A percentile compares a stretch with the other conserved stretches of the same genome.
Conservation (phyloP, 2,113 vertebrate genomes). For the Lycaon pictus region DNA sequence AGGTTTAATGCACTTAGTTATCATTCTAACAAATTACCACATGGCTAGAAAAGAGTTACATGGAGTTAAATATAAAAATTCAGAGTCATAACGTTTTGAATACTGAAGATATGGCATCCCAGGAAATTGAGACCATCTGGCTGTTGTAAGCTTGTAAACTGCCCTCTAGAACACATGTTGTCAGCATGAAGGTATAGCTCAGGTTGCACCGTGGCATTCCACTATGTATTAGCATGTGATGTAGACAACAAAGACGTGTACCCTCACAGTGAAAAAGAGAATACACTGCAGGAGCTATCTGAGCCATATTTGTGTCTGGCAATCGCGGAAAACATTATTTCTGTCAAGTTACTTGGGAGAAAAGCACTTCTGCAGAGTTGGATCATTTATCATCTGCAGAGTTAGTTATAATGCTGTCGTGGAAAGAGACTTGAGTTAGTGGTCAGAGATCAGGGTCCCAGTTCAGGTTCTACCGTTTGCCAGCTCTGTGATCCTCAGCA, state of each 20-base stretch:
- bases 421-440: neutral
- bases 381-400: neutral
- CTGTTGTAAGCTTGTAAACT: neutral
- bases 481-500: neutral
- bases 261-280: neutral
- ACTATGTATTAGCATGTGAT: neutral
- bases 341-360: slow-evolving; percentile 17
- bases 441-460: neutral
- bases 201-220: neutral
- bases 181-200: neutral
- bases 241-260: neutral
- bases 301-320: neutral
- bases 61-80: slow-evolving; percentile 10
- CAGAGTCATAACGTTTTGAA: neutral
- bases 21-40: neutral
- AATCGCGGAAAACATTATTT: neutral
- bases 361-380: neutral
- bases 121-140: neutral
- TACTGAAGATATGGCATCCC: neutral
- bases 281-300: neutral
- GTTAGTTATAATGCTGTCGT: no score
- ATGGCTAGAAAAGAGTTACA: slow-evolving; percentile 1
- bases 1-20: neutral
- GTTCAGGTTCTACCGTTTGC: neutral
- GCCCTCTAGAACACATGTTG: neutral